These are phyloP conservation scores for Cylindroiulus punctatus DNA, from an alignment of 2,888 invertebrate species.

Conservation along the genomic window DNA sequence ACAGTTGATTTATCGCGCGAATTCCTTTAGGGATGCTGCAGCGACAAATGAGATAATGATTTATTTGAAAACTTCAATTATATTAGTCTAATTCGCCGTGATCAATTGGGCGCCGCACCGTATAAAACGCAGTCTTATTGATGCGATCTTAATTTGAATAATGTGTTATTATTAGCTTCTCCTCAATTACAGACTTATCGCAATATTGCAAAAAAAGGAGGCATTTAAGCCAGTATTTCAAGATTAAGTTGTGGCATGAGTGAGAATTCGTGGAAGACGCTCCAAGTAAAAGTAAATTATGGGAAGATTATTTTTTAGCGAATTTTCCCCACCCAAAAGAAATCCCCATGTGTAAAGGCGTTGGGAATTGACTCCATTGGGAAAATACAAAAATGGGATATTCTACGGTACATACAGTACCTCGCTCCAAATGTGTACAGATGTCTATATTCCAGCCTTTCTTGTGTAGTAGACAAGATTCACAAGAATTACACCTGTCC, in stretches of 20 bases:
- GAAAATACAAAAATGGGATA: too few species aligned
- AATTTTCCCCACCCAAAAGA: too few species aligned
- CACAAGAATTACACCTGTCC: too few species aligned
- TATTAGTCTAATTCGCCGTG: slow-evolving; percentile 42
- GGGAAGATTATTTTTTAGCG: too few species aligned
- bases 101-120: not conserved
- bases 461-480: too few species aligned
- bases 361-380: too few species aligned
- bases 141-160: not conserved
- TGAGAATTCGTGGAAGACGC: not conserved
- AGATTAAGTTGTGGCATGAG: not conserved
- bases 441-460: too few species aligned
- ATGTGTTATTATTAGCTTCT: not conserved
- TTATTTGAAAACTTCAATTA: slow-evolving; percentile 34
- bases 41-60: slow-evolving; percentile 14
- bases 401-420: too few species aligned
- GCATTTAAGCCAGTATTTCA: not conserved
- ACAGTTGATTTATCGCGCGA: not conserved
- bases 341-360: too few species aligned
- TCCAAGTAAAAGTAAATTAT: not conserved
- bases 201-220: not conserved
- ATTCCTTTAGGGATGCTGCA: not conserved
- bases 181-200: not conserved
- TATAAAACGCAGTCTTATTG: not conserved
- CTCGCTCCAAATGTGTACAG: too few species aligned